Conservation (phyloP, 1,140 invertebrate genomes). For the Druon quercuslanigerum region DNA sequence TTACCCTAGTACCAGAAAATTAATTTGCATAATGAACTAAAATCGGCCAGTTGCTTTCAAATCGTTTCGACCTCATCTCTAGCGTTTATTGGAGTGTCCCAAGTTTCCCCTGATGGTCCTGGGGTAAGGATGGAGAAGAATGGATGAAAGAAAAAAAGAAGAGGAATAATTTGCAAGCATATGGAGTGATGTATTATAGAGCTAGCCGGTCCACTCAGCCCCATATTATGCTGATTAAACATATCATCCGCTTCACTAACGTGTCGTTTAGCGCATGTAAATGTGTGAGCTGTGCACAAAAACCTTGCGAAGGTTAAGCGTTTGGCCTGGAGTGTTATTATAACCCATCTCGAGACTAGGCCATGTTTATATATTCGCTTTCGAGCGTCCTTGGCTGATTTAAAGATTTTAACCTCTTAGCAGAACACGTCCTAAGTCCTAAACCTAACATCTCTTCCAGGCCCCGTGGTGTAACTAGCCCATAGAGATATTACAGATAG, state of each 20-base stretch:
- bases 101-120: background rate
- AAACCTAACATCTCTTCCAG: too few relatives aligned
- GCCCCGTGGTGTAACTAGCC: too few relatives aligned
- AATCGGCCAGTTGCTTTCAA: too few relatives aligned
- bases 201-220: background rate
- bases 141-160: background rate
- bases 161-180: slow-evolving; percentile 22
- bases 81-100: too few relatives aligned
- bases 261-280: slow-evolving; percentile 27
- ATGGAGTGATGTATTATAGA: slow-evolving; percentile 11
- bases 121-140: background rate
- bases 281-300: slow-evolving; percentile 12
- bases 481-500: too few relatives aligned
- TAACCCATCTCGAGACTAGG: slow-evolving; percentile 26
- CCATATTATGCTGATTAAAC: slow-evolving; percentile 28
- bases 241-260: slow-evolving; percentile 18
- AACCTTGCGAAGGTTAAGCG: slow-evolving; percentile 18
- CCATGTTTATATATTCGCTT: slow-evolving; percentile 31
- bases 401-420: too few relatives aligned
- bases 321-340: slow-evolving; percentile 29
- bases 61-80: too few relatives aligned
- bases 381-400: slow-evolving; percentile 8
- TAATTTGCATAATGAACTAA: too few relatives aligned
- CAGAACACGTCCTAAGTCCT: too few relatives aligned
- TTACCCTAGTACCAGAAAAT: too few relatives aligned